phyloP scores from a whole-genome alignment of 2,797 vertebrate genomes.

The Apogon talboti region DNA sequence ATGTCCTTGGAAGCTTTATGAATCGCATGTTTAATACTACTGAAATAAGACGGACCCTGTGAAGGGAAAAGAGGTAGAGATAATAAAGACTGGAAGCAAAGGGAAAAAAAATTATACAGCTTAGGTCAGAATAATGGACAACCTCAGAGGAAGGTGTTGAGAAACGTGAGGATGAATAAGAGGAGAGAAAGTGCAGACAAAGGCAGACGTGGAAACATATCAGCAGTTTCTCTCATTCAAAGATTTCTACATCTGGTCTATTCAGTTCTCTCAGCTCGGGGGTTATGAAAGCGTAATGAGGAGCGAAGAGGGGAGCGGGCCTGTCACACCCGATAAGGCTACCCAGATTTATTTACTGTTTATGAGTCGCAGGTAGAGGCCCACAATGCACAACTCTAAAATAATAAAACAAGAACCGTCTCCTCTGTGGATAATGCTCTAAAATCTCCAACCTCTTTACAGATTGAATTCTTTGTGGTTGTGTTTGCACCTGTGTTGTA shows the following conservation, averaged over 20 bases:
- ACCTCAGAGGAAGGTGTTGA: neutral
- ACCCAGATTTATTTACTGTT: conserved; percentile 17
- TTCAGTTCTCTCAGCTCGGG: conserved; percentile 14
- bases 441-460: neutral
- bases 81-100: neutral
- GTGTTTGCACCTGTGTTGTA: conserved; percentile 22
- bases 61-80: conserved; percentile 18
- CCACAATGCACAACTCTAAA: conserved; percentile 6
- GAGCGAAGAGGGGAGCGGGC: conserved; percentile 13
- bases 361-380: conserved; percentile 13
- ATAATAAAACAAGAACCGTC: conserved; percentile 17
- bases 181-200: neutral
- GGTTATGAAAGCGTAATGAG: conserved; percentile 23
- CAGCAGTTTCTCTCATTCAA: conserved; percentile 17
- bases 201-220: conserved; percentile 24
- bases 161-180: neutral
- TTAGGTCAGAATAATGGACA: conserved; percentile 4
- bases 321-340: conserved; percentile 17
- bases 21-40: conserved; percentile 54
- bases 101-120: conserved; percentile 1
- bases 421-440: conserved; percentile 17
- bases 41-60: conserved; percentile 39
- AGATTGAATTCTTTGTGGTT: conserved; percentile 3
- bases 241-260: conserved; percentile 6
- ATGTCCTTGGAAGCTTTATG: conserved; percentile 75